Evolutionary conservation across 2,888 invertebrate genomes (phyloP), one percentile per base, ranked within the genome.

Genomic region (Criorhina ranunculi): DNA sequence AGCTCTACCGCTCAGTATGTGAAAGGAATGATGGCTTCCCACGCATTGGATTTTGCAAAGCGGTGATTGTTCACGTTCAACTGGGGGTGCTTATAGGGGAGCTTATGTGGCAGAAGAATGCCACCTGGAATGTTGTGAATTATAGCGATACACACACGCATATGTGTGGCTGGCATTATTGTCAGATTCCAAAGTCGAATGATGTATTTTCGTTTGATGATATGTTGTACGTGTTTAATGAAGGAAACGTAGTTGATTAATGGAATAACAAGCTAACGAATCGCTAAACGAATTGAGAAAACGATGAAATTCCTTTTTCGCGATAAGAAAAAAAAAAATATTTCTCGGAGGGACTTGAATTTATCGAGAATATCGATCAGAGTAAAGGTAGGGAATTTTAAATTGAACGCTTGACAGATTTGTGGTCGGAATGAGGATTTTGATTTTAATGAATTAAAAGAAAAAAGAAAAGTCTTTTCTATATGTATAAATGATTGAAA

Each of bases 201-300:
- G 62, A 62, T 62, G 62, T 33, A 8, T 49, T 12, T 35, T 51
- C 66, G 24, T 66, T 24, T 51, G 51, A 66, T 66, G 49, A 51
- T 51, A 24, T 55, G 3, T 46, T 19, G 37, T 19, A 37, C 51
- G 37, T 66, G 66, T 15, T 51, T 24, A 66, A 66, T 66, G 66
- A 51, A 37, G 24, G 51, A 51, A 49, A 40, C 17, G 49, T 37
- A 37, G 37, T 51, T 66, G 66, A 66, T 66, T 66, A 66, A 66
- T 66, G 37, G 17, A 51, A 66, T 66, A 37, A 66, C 66, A 66
- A 66, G 51, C 51, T 66, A 37, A 24, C 51, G 51, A 66, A 51
- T 29, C 49, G 51, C 59, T 67, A 49, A 77, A 60, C 59, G 31
- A 46, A 44, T 33, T 44, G 31, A 11, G 33, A 7, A 33, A 17